A percentile compares a stretch with the other conserved stretches of the same genome.
phyloP scores from a whole-genome alignment of 2,797 vertebrate species.

The Cossypha dichroa region DNA sequence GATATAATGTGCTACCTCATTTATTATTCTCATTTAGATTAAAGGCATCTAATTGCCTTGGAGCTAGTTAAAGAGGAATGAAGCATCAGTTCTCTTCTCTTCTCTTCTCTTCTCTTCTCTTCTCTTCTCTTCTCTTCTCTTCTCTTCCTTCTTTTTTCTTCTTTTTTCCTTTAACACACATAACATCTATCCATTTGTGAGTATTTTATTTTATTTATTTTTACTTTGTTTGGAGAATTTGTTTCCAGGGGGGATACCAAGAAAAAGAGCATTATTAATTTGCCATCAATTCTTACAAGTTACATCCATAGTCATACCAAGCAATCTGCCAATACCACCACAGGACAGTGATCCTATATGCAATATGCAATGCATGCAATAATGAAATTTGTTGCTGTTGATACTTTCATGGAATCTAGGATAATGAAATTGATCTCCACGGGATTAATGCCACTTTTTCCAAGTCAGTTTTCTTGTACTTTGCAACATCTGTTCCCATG shows the following conservation, averaged over 20 bases:
- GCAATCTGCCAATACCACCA: neutral
- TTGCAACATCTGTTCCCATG: neutral
- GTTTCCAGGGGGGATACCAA: neutral
- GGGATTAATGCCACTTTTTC: neutral
- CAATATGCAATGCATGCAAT: neutral
- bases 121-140: neutral
- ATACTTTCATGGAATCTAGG: neutral
- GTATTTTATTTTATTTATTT: neutral
- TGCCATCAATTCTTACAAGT: neutral
- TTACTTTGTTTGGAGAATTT: neutral
- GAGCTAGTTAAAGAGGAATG: neutral
- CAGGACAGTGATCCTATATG: neutral
- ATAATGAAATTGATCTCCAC: neutral
- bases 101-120: too few relatives aligned
- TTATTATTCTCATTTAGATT: neutral
- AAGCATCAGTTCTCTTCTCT: neutral
- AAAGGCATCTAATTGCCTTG: neutral
- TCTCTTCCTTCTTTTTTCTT: neutral
- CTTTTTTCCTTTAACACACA: neutral
- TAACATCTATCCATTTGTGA: neutral
- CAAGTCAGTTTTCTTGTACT: neutral
- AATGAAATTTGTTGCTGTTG: neutral
- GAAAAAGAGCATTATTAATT: neutral
- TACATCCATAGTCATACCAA: neutral
- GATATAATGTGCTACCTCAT: neutral